A percentile compares a stretch with the other conserved stretches of the same genome.
phyloP scores from a whole-genome alignment of 2,888 invertebrate genomes.

The Scaptomyza parva region DNA sequence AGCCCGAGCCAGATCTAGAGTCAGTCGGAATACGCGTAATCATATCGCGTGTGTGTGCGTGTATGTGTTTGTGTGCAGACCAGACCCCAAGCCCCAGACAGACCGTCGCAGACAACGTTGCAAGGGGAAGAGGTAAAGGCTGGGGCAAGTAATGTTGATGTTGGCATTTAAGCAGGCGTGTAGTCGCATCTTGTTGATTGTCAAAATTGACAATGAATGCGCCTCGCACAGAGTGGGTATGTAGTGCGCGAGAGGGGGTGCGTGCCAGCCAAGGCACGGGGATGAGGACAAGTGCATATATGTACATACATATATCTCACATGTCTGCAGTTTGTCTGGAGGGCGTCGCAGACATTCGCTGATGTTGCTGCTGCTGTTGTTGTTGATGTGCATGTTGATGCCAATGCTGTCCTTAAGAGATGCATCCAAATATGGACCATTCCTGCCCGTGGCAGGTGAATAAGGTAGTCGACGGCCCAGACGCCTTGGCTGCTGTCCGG shows the following conservation, averaged over 20 bases:
- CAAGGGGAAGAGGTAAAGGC: conserved; percentile 25
- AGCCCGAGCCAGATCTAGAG: conserved; percentile 30
- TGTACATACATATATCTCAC: conserved; percentile 54
- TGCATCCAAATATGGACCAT: conserved; percentile 82
- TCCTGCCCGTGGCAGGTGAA: conserved; percentile 70
- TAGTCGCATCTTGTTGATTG: conserved; percentile 80
- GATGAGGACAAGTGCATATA: conserved; percentile 74
- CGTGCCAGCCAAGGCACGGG: conserved; percentile 33
- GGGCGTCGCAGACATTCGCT: conserved; percentile 62
- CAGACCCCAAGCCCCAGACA: conserved; percentile 72
- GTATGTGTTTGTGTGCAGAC: conserved; percentile 9
- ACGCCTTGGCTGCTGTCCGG: conserved; percentile 54
- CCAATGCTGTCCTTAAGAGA: conserved; percentile 72
- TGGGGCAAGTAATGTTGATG: conserved; percentile 63
- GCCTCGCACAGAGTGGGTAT: conserved; percentile 31
- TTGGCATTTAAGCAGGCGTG: conserved; percentile 75
- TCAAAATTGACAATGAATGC: conserved; percentile 82
- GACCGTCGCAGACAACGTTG: conserved; percentile 62
- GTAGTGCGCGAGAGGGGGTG: conserved; percentile 24
- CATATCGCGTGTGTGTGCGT: conserved; percentile 1
- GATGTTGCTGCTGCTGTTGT: conserved; percentile 23
- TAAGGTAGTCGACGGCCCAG: conserved; percentile 58
- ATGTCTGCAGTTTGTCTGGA: conserved; percentile 83
- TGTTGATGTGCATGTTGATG: conserved; percentile 59
- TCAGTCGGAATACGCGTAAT: conserved; percentile 45